Conservation (phyloP, 2,888 invertebrate genomes). For the Drosophila lacicola region DNA sequence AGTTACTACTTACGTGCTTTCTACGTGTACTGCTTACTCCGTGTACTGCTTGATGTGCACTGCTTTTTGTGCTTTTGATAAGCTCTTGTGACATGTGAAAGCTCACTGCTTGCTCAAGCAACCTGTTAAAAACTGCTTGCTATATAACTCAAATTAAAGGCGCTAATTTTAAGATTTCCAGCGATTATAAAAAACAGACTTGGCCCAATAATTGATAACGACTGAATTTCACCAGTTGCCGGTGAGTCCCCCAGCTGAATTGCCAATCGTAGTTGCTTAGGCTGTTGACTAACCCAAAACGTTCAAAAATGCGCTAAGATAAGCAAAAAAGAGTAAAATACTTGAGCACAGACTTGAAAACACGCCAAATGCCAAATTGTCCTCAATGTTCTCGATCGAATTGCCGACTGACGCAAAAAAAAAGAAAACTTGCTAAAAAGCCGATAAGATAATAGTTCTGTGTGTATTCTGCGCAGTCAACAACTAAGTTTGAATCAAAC, state of each 20-base stretch:
- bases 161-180: not conserved
- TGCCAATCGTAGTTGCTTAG: not conserved
- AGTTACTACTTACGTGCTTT: not conserved
- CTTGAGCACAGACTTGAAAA: conserved; percentile 26
- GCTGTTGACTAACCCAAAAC: conserved; percentile 20
- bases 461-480: not conserved
- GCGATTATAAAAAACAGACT: not conserved
- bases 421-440: conserved; percentile 31
- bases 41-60: conserved; percentile 20
- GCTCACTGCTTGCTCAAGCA: not conserved
- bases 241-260: conserved; percentile 54
- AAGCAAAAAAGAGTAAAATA: conserved; percentile 59
- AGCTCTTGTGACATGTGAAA: conserved; percentile 3
- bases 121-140: conserved; percentile 1
- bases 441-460: conserved; percentile 48
- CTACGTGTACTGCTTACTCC: conserved; percentile 6
- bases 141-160: not conserved
- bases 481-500: not conserved
- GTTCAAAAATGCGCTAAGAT: conserved; percentile 67
- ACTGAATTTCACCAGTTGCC: conserved; percentile 30
- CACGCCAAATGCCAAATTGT: conserved; percentile 45
- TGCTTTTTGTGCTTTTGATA: conserved; percentile 7
- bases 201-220: not conserved
- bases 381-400: conserved; percentile 41
- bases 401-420: conserved; percentile 43